Percentiles rank a stretch among this genome's conserved stretches.
These are phyloP conservation scores for Anguilla megastoma DNA, from an alignment of 2,797 vertebrate genomes.

Conservation along the genomic window DNA sequence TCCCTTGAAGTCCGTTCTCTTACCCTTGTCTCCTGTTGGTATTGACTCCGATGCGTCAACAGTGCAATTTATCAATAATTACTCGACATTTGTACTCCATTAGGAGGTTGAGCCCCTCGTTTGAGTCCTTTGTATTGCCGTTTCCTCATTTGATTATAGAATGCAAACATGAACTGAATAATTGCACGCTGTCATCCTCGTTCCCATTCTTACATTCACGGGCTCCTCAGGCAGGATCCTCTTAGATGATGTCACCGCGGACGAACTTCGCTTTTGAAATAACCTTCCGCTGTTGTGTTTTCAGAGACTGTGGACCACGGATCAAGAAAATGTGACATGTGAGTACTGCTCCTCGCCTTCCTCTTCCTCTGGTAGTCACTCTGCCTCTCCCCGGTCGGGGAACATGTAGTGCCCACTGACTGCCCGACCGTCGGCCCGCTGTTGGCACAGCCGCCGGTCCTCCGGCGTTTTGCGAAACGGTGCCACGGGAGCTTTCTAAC, in stretches of 20 bases:
- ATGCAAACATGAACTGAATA: too few species aligned
- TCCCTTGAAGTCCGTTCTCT: not conserved
- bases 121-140: too few species aligned
- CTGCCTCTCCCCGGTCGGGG: not conserved
- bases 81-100: not conserved
- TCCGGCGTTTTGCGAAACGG: not conserved
- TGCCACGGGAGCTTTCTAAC: not conserved
- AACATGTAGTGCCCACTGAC: not conserved
- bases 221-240: too few species aligned
- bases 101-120: not conserved
- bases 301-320: conserved; percentile 81
- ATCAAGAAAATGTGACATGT: conserved; percentile 83
- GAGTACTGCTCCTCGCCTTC: conserved; percentile 52
- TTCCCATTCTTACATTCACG: too few species aligned
- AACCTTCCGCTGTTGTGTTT: conserved; percentile 68
- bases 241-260: not conserved
- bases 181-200: too few species aligned
- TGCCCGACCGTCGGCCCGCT: not conserved
- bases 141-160: too few species aligned
- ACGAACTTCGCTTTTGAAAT: conserved; percentile 51
- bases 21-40: not conserved
- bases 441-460: too few species aligned
- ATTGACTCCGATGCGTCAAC: not conserved
- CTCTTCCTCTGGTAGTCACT: not conserved
- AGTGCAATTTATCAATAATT: not conserved